A percentile compares a stretch with the other conserved stretches of the same genome.
phyloP scores from a whole-genome alignment of 2,113 vertebrate species.

The Mustela nigripes region DNA sequence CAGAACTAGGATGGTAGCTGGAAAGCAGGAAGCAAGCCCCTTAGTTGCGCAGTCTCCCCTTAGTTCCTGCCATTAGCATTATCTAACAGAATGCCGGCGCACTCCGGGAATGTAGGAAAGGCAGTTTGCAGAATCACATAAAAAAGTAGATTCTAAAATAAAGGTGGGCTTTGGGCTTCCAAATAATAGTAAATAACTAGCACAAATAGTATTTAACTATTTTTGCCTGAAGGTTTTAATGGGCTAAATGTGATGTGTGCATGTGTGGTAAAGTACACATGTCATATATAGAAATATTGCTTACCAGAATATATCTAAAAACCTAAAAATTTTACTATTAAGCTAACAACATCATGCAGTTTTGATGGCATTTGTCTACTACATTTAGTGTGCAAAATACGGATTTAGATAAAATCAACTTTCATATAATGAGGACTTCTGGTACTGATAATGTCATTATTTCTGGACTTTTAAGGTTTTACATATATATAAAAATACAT shows the following conservation, averaged over 20 bases:
- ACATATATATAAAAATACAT: too few relatives aligned
- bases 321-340: neutral
- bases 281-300: neutral
- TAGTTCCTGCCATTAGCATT: neutral
- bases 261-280: neutral
- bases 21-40: neutral
- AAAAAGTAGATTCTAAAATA: neutral
- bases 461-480: neutral
- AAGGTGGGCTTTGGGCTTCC: neutral
- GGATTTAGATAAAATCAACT: neutral
- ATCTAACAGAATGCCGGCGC: neutral
- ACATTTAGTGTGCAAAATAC: neutral
- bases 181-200: neutral
- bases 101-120: neutral
- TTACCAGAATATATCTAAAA: neutral
- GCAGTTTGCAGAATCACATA: neutral
- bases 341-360: neutral
- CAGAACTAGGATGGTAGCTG: neutral
- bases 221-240: neutral
- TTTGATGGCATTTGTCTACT: neutral
- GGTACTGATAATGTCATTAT: neutral
- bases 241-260: neutral
- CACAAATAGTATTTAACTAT: neutral
- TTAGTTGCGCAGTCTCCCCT: neutral
- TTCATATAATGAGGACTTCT: neutral